phyloP scores from a whole-genome alignment of 2,797 vertebrate species.

The Tadarida brasiliensis region DNA sequence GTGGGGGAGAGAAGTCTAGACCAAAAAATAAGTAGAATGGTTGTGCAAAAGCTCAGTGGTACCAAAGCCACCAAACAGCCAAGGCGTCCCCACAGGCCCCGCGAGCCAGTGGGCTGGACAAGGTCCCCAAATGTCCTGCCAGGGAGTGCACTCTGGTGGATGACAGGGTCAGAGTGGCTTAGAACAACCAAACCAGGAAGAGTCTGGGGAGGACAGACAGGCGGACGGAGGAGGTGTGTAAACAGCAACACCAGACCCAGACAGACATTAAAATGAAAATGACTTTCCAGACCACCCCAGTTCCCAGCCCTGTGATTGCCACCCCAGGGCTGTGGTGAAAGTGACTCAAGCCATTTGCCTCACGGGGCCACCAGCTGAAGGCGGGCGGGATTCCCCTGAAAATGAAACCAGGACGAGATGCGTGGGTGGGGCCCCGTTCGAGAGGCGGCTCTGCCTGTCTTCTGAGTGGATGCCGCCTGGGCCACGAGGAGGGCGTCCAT shows the following conservation, averaged over 20 bases:
- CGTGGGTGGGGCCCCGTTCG: neutral
- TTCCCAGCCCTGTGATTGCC: neutral
- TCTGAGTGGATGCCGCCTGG: neutral
- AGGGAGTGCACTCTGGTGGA: neutral
- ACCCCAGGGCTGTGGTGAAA: neutral
- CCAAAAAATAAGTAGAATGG: neutral
- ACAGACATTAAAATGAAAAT: constrained; percentile 9
- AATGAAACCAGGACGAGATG: neutral
- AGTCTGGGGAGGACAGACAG: accelerated
- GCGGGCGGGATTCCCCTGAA: constrained; percentile 25
- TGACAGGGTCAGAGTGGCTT: neutral
- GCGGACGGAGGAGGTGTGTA: neutral
- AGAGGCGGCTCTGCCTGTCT: neutral
- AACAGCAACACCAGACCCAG: neutral
- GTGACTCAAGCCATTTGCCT: constrained; percentile 38
- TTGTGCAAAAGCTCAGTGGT: neutral
- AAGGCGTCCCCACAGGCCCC: neutral
- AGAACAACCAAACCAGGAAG: neutral
- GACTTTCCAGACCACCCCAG: neutral
- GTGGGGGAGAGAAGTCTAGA: neutral
- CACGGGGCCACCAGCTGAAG: neutral
- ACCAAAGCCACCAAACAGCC: neutral
- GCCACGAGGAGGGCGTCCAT: accelerated
- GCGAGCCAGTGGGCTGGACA: neutral
- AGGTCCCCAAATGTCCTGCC: neutral